Percentiles rank a stretch among this genome's conserved stretches.
phyloP scores from a whole-genome alignment of 2,797 vertebrate species.

The Gobio occitaniae region DNA sequence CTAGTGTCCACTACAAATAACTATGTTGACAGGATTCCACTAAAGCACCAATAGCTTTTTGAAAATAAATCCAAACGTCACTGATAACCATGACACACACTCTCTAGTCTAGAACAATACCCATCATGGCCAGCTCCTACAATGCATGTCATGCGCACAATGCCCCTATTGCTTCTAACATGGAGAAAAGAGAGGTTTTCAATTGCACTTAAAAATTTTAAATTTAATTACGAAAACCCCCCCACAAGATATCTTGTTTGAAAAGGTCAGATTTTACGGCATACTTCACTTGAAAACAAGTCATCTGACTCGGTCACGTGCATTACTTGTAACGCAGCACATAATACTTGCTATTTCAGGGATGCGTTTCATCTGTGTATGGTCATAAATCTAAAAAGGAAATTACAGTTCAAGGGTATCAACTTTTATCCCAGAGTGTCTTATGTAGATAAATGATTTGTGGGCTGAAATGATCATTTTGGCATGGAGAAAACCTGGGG shows the following conservation, averaged over 20 bases:
- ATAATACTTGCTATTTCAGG: background rate
- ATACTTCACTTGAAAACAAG: background rate
- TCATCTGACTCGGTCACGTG: background rate
- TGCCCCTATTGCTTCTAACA: background rate
- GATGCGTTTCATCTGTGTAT: slow-evolving; percentile 20
- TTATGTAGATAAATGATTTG: slow-evolving; percentile 44
- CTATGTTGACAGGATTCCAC: background rate
- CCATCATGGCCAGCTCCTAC: background rate
- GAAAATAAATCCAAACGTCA: background rate
- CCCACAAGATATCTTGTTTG: background rate
- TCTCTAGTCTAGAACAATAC: slow-evolving; percentile 8
- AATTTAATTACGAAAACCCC: background rate
- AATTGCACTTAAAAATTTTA: background rate
- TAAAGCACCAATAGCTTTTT: background rate
- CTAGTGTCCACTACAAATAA: background rate
- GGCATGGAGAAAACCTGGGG: slow-evolving; percentile 42
- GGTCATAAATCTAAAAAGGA: slow-evolving; percentile 45
- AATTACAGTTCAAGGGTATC: slow-evolving; percentile 42
- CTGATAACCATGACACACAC: background rate
- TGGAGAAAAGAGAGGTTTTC: background rate
- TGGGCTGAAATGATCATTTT: slow-evolving; percentile 47
- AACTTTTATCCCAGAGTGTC: slow-evolving; percentile 42
- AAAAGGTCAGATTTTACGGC: slow-evolving; percentile 11
- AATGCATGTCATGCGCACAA: background rate
- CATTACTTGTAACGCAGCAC: background rate